Conservation (phyloP, 2,113 vertebrate genomes). For the Gymnogyps californianus region DNA sequence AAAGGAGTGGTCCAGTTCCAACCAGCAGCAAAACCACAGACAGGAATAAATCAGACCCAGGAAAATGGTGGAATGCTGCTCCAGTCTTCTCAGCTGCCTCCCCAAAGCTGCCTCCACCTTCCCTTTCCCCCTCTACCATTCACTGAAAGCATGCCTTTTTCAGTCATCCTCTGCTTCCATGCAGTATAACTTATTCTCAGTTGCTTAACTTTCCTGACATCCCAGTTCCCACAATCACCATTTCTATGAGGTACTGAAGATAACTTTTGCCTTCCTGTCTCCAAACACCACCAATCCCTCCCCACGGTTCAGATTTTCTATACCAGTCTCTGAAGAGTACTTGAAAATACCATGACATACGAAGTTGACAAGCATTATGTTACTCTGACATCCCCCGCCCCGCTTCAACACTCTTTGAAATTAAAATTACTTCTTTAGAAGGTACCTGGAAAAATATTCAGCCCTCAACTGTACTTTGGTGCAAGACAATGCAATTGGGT, state of each 20-base stretch:
- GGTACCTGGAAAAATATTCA: background rate
- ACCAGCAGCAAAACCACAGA: background rate
- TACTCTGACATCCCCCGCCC: background rate
- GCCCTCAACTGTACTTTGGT: background rate
- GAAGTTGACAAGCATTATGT: background rate
- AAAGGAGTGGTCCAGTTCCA: background rate
- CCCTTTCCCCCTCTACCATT: background rate
- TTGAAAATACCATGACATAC: background rate
- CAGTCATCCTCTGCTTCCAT: background rate
- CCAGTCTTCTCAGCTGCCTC: background rate
- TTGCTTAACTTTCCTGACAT: background rate
- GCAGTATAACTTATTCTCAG: background rate
- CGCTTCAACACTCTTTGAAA: background rate
- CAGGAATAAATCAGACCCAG: background rate
- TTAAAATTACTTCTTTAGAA: background rate
- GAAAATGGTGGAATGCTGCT: background rate
- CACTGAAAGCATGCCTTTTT: background rate
- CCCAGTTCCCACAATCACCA: background rate
- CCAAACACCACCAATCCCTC: background rate
- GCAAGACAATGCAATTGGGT: background rate
- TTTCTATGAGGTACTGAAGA: background rate
- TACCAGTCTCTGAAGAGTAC: background rate
- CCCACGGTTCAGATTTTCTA: background rate
- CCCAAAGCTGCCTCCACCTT: background rate
- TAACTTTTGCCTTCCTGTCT: background rate